phyloP scores from a whole-genome alignment of 2,888 invertebrate species.

The Troides helena region DNA sequence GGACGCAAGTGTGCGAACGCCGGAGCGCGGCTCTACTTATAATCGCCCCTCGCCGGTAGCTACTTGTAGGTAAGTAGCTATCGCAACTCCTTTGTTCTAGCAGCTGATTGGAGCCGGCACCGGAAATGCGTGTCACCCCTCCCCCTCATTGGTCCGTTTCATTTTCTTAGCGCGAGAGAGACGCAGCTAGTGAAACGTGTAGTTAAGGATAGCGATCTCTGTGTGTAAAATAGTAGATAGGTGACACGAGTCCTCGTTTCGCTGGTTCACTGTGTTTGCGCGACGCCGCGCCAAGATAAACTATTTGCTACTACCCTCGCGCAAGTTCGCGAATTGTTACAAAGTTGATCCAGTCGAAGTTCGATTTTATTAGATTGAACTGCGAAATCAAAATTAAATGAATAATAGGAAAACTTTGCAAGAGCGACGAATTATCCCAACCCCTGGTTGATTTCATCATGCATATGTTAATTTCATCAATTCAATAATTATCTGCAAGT shows the following conservation, averaged over 20 bases:
- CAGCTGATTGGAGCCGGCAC: slow-evolving; percentile 81
- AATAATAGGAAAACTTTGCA: background rate
- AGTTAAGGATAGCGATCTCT: slow-evolving; percentile 73
- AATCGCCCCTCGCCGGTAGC: slow-evolving; percentile 67
- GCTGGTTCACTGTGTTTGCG: slow-evolving; percentile 63
- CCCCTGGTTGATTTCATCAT: background rate
- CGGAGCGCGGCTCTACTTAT: slow-evolving; percentile 56
- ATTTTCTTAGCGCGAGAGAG: slow-evolving; percentile 79
- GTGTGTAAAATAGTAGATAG: slow-evolving; percentile 71
- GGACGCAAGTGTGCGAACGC: slow-evolving; percentile 58
- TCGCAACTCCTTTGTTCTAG: slow-evolving; percentile 80
- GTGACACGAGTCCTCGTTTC: slow-evolving; percentile 65
- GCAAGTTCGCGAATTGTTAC: slow-evolving; percentile 67
- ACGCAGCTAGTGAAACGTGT: slow-evolving; percentile 73
- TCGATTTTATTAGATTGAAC: slow-evolving; percentile 47
- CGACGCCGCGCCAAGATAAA: slow-evolving; percentile 65
- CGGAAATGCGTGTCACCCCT: slow-evolving; percentile 81
- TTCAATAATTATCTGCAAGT: too few relatives aligned
- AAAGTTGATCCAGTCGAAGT: slow-evolving; percentile 54
- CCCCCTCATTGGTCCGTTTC: slow-evolving; percentile 81
- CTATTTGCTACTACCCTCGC: slow-evolving; percentile 61
- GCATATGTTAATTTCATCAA: background rate
- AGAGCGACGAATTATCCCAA: background rate
- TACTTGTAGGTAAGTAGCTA: slow-evolving; percentile 78
- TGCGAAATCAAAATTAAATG: background rate